A percentile compares a stretch with the other conserved stretches of the same genome.
Evolutionary conservation across 2,888 invertebrate species (phyloP).

Genomic region (Lobophora halterata): DNA sequence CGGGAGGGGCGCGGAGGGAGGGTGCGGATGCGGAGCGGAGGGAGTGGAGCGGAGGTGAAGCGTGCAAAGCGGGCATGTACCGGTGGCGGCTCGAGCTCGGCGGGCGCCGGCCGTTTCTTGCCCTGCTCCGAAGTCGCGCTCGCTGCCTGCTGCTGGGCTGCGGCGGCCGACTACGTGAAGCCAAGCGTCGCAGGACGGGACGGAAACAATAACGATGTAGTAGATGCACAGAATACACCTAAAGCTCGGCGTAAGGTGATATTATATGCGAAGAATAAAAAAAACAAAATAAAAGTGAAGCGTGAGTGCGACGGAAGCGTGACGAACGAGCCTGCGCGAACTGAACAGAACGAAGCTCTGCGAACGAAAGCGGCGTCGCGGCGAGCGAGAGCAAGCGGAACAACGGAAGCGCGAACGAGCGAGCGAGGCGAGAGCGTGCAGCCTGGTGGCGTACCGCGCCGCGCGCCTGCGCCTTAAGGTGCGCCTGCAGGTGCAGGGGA

Average conservation of each 20-base stretch:
- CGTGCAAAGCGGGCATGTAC: slow-evolving; percentile 90
- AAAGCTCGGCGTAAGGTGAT: slow-evolving; percentile 79
- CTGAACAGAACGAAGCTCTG: slow-evolving; percentile 74
- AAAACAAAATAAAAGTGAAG: slow-evolving; percentile 73
- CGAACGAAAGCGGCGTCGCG: slow-evolving; percentile 78
- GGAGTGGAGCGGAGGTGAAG: slow-evolving; percentile 67
- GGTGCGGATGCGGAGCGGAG: slow-evolving; percentile 58
- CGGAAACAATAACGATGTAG: slow-evolving; percentile 81
- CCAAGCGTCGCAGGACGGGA: slow-evolving; percentile 81
- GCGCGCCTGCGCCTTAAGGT: slow-evolving; percentile 99
- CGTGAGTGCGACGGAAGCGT: slow-evolving; percentile 81
- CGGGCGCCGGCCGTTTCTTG: slow-evolving; percentile 95
- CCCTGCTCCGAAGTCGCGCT: slow-evolving; percentile 88
- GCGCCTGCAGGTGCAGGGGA: slow-evolving; percentile 99
- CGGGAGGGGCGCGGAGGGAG: slow-evolving; percentile 49
- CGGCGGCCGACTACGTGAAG: slow-evolving; percentile 80
- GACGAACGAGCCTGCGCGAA: slow-evolving; percentile 70
- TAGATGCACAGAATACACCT: slow-evolving; percentile 81
- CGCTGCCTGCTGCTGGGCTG: slow-evolving; percentile 84
- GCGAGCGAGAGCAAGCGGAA: slow-evolving; percentile 76
- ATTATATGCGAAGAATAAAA: slow-evolving; percentile 76
- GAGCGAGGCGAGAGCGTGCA: slow-evolving; percentile 79
- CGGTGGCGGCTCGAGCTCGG: slow-evolving; percentile 88
- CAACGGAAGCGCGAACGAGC: slow-evolving; percentile 77
- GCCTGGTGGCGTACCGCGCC: slow-evolving; percentile 90